These are phyloP conservation scores for Myripristis murdjan DNA, from an alignment of 2,797 vertebrate species.

Conservation along the genomic window DNA sequence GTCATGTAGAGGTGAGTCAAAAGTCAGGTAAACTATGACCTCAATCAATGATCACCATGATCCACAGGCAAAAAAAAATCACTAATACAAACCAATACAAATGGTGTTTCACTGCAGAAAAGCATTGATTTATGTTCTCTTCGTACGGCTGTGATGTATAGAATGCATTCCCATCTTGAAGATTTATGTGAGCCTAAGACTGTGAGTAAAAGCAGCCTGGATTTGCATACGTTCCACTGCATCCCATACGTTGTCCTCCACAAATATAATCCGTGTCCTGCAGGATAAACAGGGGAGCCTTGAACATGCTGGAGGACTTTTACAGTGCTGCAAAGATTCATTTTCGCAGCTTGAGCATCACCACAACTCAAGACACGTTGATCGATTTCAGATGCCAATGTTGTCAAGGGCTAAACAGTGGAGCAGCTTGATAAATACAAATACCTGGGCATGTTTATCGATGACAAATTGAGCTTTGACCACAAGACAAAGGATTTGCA, in stretches of 20 bases:
- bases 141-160: too few relatives aligned
- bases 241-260: slow-evolving; percentile 9
- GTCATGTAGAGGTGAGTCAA: too few relatives aligned
- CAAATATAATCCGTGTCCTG: slow-evolving; percentile 34
- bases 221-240: neutral
- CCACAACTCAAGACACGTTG: slow-evolving; percentile 18
- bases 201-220: neutral
- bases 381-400: slow-evolving; percentile 68
- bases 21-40: too few relatives aligned
- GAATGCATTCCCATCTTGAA: too few relatives aligned
- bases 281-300: slow-evolving; percentile 57
- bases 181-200: neutral
- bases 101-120: too few relatives aligned
- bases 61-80: too few relatives aligned
- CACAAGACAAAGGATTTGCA: slow-evolving; percentile 51
- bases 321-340: slow-evolving; percentile 54
- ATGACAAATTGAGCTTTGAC: slow-evolving; percentile 67
- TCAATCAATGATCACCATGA: too few relatives aligned
- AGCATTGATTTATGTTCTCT: too few relatives aligned
- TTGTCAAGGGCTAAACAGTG: slow-evolving; percentile 52
- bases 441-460: slow-evolving; percentile 63
- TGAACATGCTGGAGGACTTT: slow-evolving; percentile 45
- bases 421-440: slow-evolving; percentile 59
- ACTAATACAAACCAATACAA: too few relatives aligned
- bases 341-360: slow-evolving; percentile 57